A percentile compares a stretch with the other conserved stretches of the same genome.
phyloP scores from a whole-genome alignment of 1,140 invertebrate genomes.

The Caenorhabditis remanei region DNA sequence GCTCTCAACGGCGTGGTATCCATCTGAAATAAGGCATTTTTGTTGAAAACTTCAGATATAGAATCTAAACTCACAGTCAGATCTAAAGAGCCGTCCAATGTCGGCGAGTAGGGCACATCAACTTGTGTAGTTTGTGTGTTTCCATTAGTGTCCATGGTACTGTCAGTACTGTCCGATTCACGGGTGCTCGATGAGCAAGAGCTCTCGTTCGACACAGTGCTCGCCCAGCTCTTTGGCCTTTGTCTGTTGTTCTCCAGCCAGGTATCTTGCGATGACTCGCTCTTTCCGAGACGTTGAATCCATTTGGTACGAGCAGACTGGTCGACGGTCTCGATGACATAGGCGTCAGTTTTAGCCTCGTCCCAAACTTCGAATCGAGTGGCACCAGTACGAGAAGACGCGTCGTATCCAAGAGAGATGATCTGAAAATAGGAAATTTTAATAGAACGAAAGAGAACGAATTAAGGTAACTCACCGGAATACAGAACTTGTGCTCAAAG shows the following conservation, averaged over 20 bases:
- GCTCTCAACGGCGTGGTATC: constrained; percentile 17
- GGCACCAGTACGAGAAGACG: constrained; percentile 37
- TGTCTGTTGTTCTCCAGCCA: constrained; percentile 49
- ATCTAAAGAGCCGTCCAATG: not conserved
- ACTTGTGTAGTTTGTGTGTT: constrained; percentile 57
- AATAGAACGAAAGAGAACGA: not conserved
- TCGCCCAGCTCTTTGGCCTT: constrained; percentile 62
- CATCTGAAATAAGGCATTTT: not conserved
- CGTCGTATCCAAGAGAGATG: constrained; percentile 41
- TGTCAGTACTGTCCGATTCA: constrained; percentile 50
- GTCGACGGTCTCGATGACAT: constrained; percentile 71
- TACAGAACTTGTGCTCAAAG: constrained; percentile 76
- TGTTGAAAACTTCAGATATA: not conserved
- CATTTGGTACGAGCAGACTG: constrained; percentile 71
- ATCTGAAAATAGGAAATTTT: constrained; percentile 28
- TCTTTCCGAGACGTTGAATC: constrained; percentile 69
- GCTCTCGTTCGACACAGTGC: constrained; percentile 59
- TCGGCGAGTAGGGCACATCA: constrained; percentile 13
- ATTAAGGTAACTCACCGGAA: constrained; percentile 65
- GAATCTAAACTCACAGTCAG: not conserved
- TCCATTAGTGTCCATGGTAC: constrained; percentile 60
- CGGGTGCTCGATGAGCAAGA: constrained; percentile 50
- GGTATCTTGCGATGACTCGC: constrained; percentile 18
- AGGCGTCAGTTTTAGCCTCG: constrained; percentile 72
- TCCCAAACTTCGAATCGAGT: constrained; percentile 76